Evolutionary conservation across 2,113 vertebrate genomes (phyloP).

Genomic region (Mirza zaza): DNA sequence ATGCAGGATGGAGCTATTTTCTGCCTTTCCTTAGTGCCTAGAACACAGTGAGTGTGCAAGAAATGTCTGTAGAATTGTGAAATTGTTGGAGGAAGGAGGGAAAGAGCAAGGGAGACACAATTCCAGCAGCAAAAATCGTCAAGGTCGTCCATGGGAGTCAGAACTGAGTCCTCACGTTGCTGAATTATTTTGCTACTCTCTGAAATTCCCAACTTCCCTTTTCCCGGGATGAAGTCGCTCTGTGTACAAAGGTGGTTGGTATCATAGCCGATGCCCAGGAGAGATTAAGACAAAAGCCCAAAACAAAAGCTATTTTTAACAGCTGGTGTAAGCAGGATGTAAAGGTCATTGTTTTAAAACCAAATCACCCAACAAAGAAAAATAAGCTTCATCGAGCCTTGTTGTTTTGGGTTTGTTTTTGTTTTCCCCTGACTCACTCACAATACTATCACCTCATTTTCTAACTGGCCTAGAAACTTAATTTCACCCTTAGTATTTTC

Average conservation of each 20-base stretch:
- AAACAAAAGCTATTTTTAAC: slow-evolving; percentile 53
- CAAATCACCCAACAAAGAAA: background rate
- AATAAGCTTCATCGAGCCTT: background rate
- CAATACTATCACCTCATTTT: background rate
- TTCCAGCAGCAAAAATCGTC: background rate
- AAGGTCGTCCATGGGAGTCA: rapidly evolving
- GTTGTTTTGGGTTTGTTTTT: background rate
- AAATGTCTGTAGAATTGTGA: background rate
- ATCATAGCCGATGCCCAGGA: background rate
- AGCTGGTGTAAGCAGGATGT: slow-evolving; percentile 60
- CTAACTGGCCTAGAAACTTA: background rate
- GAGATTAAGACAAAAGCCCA: slow-evolving; percentile 41
- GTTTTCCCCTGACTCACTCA: background rate
- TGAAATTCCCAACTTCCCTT: background rate
- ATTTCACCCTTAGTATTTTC: background rate
- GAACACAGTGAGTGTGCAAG: no score
- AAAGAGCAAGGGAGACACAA: background rate
- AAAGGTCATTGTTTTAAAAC: slow-evolving; percentile 66
- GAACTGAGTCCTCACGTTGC: background rate
- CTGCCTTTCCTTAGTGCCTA: background rate
- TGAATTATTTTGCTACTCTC: background rate
- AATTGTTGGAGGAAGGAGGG: background rate
- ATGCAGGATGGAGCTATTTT: background rate
- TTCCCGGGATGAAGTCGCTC: background rate
- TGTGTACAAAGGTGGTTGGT: slow-evolving; percentile 32